Percentiles rank a stretch among this genome's conserved stretches.
Conservation (phyloP, 2,888 invertebrate species). For the Leptura quadrifasciata region DNA sequence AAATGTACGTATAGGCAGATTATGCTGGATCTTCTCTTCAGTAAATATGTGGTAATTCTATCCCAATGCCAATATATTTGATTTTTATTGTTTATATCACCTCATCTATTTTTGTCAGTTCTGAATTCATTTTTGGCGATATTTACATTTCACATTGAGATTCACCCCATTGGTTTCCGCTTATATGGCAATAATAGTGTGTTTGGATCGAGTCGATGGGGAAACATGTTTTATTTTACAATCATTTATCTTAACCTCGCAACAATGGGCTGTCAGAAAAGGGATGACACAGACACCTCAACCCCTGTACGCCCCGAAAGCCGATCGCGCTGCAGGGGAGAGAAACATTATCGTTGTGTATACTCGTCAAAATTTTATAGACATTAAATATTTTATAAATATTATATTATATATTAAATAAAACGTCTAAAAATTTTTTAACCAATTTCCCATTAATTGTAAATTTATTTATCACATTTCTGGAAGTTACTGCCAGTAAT, state of each 20-base stretch:
- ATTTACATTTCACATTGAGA: slow-evolving; percentile 66
- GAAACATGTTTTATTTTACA: slow-evolving; percentile 71
- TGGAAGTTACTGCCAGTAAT: neutral
- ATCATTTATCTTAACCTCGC: slow-evolving; percentile 73
- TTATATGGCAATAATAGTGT: slow-evolving; percentile 69
- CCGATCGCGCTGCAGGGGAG: slow-evolving; percentile 39
- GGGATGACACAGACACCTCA: slow-evolving; percentile 71
- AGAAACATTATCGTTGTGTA: slow-evolving; percentile 34
- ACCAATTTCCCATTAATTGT: neutral
- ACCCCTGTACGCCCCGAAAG: slow-evolving; percentile 53
- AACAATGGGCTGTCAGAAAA: slow-evolving; percentile 73
- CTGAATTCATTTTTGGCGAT: slow-evolving; percentile 56
- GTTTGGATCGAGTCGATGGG: slow-evolving; percentile 63
- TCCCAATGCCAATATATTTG: slow-evolving; percentile 10
- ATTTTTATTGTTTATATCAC: slow-evolving; percentile 27
- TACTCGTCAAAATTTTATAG: slow-evolving; percentile 36
- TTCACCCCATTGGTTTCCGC: slow-evolving; percentile 70
- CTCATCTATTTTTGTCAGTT: slow-evolving; percentile 43
- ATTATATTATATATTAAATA: neutral
- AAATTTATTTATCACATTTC: too few relatives aligned
- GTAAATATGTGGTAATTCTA: neutral
- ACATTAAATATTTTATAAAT: neutral
- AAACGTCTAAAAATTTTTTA: neutral
- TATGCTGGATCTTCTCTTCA: neutral
- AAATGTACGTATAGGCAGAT: neutral